phyloP scores from a whole-genome alignment of 92 coral and sea anemone species.

The Bergia sp. region DNA sequence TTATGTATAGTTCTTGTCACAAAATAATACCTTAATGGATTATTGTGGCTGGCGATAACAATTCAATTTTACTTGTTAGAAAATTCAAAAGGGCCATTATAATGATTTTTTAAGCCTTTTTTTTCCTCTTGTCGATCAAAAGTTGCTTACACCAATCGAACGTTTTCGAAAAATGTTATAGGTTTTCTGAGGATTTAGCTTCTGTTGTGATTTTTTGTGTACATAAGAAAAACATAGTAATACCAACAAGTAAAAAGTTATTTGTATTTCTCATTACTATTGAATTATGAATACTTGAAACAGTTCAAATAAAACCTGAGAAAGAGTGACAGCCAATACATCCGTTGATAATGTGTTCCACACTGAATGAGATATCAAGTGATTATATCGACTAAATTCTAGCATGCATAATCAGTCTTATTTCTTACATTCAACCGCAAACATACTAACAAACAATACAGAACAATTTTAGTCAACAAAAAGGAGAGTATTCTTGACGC shows the following conservation, averaged over 20 bases:
- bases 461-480: not conserved
- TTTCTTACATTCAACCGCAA: not conserved
- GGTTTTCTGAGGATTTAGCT: not conserved
- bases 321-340: too few species aligned
- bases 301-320: not conserved
- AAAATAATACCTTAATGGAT: slow-evolving; percentile 18
- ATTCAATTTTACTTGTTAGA: slow-evolving; percentile 15
- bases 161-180: not conserved
- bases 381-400: not conserved
- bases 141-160: not conserved
- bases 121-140: not conserved
- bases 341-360: not conserved
- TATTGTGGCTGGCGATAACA: slow-evolving; percentile 2
- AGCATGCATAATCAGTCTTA: not conserved
- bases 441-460: not conserved
- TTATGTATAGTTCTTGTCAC: slow-evolving; percentile 28
- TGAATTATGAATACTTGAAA: not conserved
- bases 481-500: not conserved
- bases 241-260: not conserved
- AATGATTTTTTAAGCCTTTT: not conserved
- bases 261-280: slow-evolving; percentile 1
- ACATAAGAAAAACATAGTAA: too few species aligned
- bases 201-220: not conserved
- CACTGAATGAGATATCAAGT: not conserved
- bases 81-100: not conserved